Evolutionary conservation across 2,113 vertebrate species (phyloP).

Genomic region (Cynopterus brachyotis): DNA sequence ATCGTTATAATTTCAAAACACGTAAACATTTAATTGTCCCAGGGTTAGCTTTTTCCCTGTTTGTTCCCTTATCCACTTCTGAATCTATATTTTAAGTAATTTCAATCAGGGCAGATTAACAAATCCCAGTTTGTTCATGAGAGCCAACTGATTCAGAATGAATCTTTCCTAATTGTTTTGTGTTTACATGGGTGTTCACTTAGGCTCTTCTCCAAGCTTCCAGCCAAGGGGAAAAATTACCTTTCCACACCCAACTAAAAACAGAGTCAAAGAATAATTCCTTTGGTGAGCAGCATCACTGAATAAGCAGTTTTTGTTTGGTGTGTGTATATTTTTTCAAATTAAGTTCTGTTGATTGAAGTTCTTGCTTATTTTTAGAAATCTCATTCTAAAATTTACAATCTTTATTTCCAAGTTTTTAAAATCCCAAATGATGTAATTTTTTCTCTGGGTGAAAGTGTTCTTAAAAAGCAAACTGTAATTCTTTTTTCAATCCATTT

Average conservation of each 20-base stretch:
- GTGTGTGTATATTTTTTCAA: background rate
- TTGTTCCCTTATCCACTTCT: background rate
- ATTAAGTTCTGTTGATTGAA: slow-evolving; percentile 10
- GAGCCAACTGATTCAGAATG: slow-evolving; percentile 72
- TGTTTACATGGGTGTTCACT: slow-evolving; percentile 79
- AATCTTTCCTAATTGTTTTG: slow-evolving; percentile 77
- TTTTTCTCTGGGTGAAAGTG: background rate
- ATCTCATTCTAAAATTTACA: background rate
- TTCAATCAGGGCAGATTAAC: slow-evolving; percentile 48
- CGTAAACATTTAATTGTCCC: background rate
- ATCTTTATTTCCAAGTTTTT: background rate
- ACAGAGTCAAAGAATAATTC: slow-evolving; percentile 78
- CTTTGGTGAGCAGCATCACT: slow-evolving; percentile 76
- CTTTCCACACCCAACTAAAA: slow-evolving; percentile 82
- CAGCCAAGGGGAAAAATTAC: slow-evolving; percentile 80
- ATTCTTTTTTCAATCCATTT: background rate
- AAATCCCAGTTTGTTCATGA: slow-evolving; percentile 63
- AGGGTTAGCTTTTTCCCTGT: background rate
- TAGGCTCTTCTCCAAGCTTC: slow-evolving; percentile 70
- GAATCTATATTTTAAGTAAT: slow-evolving; percentile 52
- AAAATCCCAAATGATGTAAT: background rate
- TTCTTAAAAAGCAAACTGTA: background rate
- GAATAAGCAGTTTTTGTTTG: slow-evolving; percentile 81
- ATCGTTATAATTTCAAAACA: background rate
- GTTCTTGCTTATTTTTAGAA: background rate